Base-by-base conservation (phyloP, 2,797 vertebrate species). In the Halcyon chelicuti region DNA sequence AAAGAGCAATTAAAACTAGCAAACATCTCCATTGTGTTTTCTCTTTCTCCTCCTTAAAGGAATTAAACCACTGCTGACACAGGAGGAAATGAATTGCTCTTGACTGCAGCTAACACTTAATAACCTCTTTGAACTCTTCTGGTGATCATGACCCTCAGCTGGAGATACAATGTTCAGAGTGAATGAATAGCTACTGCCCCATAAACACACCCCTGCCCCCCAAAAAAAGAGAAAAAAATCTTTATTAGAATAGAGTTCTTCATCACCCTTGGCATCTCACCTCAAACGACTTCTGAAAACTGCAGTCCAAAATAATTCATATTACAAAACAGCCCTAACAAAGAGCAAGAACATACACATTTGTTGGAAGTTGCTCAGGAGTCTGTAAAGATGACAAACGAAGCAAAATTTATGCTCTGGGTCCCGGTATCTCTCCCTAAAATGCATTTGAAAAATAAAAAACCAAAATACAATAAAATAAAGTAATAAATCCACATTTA, bases 401-500 rank as follows among this genome's bases (percentile, higher is more conserved):
- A 75, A 61, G 35, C 74, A 86, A 94, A 76, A 88, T 77, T 96
- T 80, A 75, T 79, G 70, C 70, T 92, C 55, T 58, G 57, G 52
- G 63, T 93, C 57, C 33, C 60, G 3, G 6, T 87, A 77, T 54
- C 60, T 85, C 88, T 93, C 85, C 62, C 58, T 94, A 91, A 97
- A 97, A 97, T 88, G 54, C 93, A 94, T 92, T 94, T 62, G 91
- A 95, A 96, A 67, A 47, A 91, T 52, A 93, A 79, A 76, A 79
- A 58, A 88, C 37, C 35, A 17, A 16, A 42, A 42, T 42, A 17
- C 3, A 42, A 42, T 42, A 42, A 18, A 42, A 18, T 42, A 18
- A 42, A 42, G 17, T 18, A 18, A 42, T 42, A 42, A 17, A 42
- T 42, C 18, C 81, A 93, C 93, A 86, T 94, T 95, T 96, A 95